Evolutionary conservation across 2,113 vertebrate genomes (phyloP).

Genomic region (Laterallus jamaicensis): DNA sequence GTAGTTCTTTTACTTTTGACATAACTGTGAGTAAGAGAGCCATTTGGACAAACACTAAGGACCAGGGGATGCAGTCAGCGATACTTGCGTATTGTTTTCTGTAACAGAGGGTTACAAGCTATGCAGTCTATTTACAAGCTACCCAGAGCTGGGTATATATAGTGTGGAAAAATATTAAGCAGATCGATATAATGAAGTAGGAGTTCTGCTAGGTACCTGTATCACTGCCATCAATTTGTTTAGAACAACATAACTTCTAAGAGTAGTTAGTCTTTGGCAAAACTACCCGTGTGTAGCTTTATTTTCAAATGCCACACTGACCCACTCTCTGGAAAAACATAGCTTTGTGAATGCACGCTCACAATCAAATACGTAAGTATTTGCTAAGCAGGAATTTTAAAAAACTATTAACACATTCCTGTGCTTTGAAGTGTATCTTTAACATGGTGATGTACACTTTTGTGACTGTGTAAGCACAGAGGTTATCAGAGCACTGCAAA

Average conservation of each 20-base stretch:
- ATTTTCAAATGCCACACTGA: background rate
- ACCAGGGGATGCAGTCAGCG: background rate
- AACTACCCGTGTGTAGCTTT: background rate
- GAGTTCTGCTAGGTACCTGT: background rate
- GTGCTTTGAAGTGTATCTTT: background rate
- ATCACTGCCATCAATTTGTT: background rate
- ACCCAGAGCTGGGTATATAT: background rate
- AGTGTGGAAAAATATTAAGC: slow-evolving; percentile 8
- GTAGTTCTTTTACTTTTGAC: background rate
- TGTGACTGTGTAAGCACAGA: background rate
- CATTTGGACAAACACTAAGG: background rate
- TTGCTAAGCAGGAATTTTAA: background rate
- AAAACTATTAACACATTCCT: background rate
- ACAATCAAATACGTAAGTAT: background rate
- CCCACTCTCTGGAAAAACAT: background rate
- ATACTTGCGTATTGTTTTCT: background rate
- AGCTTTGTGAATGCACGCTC: background rate
- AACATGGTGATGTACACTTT: background rate
- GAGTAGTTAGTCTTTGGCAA: background rate
- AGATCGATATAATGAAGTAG: background rate
- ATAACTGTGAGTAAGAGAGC: background rate
- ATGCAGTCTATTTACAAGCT: background rate
- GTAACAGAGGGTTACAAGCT: background rate
- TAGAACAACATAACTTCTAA: background rate
- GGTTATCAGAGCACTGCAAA: background rate